Percentiles rank a stretch among this genome's conserved stretches.
Conservation (phyloP, 1,140 invertebrate genomes). For the Megalonaias nervosa region DNA sequence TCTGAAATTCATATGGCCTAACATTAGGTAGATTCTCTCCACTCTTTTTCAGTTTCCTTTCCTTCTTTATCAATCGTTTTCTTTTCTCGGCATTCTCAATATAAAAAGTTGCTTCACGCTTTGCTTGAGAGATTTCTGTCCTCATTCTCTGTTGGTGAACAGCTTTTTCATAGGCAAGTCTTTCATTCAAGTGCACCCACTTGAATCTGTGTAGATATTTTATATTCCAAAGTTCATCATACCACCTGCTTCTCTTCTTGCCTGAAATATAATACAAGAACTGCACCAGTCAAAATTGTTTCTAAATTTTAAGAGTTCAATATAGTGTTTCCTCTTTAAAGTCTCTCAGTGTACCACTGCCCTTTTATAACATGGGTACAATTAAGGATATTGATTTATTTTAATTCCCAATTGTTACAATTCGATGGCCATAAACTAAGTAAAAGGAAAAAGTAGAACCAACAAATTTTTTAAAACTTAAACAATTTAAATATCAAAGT, state of each 20-base stretch:
- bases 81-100: slow-evolving; percentile 86
- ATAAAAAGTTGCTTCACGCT: slow-evolving; percentile 88
- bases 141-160: slow-evolving; percentile 88
- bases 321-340: too few species aligned
- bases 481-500: too few species aligned
- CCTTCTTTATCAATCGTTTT: slow-evolving; percentile 77
- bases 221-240: slow-evolving; percentile 94
- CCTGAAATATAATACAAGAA: slow-evolving; percentile 64
- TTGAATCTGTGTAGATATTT: slow-evolving; percentile 96
- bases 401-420: too few species aligned
- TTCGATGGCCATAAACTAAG: too few species aligned
- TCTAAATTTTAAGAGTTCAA: too few species aligned
- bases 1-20: slow-evolving; percentile 41
- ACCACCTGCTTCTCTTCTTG: slow-evolving; percentile 87
- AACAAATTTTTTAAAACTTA: too few species aligned
- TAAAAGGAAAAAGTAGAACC: too few species aligned
- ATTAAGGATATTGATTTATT: too few species aligned
- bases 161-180: slow-evolving; percentile 91
- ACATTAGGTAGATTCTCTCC: slow-evolving; percentile 17
- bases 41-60: slow-evolving; percentile 47
- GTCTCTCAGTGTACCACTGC: too few species aligned
- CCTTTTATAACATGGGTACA: too few species aligned
- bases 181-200: slow-evolving; percentile 94
- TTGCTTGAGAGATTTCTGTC: slow-evolving; percentile 91
- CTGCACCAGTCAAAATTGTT: too few species aligned